These are phyloP conservation scores for Dromaius novaehollandiae DNA, from an alignment of 2,113 vertebrate species.

Conservation along the genomic window DNA sequence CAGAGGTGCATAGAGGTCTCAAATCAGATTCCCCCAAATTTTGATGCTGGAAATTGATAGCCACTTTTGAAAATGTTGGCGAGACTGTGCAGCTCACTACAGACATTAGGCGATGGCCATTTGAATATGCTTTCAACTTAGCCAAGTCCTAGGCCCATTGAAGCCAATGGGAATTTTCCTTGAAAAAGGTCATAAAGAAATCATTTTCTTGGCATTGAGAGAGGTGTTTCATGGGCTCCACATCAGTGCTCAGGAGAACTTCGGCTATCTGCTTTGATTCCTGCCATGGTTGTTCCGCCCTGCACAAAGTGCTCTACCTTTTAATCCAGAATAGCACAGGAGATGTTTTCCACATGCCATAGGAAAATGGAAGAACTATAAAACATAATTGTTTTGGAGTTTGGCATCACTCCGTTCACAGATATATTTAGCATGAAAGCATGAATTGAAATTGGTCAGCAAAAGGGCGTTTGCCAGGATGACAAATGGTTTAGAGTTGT, in stretches of 20 bases:
- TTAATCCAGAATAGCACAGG: slow-evolving; percentile 47
- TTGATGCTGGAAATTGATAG: slow-evolving; percentile 23
- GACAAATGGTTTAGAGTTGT: slow-evolving; percentile 16
- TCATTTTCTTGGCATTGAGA: slow-evolving; percentile 21
- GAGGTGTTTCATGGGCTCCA: slow-evolving; percentile 42
- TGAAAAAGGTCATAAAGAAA: slow-evolving; percentile 46
- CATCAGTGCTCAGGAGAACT: slow-evolving; percentile 23
- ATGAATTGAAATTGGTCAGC: slow-evolving; percentile 31
- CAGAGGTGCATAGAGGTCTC: neutral
- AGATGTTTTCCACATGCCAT: slow-evolving; percentile 53
- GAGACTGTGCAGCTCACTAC: neutral
- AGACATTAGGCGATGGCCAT: slow-evolving; percentile 30
- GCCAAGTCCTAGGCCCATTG: slow-evolving; percentile 41
- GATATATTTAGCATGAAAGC: slow-evolving; percentile 18
- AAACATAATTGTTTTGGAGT: slow-evolving; percentile 37
- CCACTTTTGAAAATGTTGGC: neutral
- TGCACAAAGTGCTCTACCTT: slow-evolving; percentile 27
- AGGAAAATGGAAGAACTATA: slow-evolving; percentile 38
- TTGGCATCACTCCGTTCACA: neutral
- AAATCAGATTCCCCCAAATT: neutral
- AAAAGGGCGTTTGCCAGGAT: neutral
- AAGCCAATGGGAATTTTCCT: slow-evolving; percentile 57
- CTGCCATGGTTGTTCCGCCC: slow-evolving; percentile 8
- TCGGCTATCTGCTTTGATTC: slow-evolving; percentile 61
- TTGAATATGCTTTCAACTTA: neutral